Evolutionary conservation across 2,797 vertebrate species (phyloP).

Genomic region (Lutjanus campechanus): DNA sequence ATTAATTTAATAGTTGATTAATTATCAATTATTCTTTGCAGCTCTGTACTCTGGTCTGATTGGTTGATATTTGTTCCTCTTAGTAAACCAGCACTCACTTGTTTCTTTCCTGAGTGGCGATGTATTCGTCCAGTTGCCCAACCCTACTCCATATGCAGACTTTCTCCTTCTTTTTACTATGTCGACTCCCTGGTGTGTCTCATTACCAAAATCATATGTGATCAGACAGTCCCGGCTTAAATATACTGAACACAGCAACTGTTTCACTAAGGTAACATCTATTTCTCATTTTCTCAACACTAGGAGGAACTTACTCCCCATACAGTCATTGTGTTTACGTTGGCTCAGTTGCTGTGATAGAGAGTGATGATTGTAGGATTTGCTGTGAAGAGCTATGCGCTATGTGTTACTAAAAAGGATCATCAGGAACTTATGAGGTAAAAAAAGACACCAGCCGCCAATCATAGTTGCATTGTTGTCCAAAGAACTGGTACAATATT

Average conservation of each 20-base stretch:
- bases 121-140: not conserved
- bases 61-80: not conserved
- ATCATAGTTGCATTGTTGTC: not conserved
- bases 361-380: not conserved
- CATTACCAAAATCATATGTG: too few relatives aligned
- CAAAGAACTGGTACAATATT: too few relatives aligned
- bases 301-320: not conserved
- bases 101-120: not conserved
- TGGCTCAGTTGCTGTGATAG: not conserved
- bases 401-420: not conserved
- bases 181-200: too few relatives aligned
- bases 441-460: not conserved
- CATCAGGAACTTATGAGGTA: not conserved
- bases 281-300: not conserved
- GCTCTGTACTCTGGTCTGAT: too few relatives aligned
- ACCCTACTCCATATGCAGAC: too few relatives aligned
- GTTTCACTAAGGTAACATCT: not conserved
- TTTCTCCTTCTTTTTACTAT: too few relatives aligned
- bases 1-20: too few relatives aligned
- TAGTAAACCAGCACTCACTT: not conserved
- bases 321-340: not conserved
- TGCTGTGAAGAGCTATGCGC: not conserved
- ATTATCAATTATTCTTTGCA: too few relatives aligned
- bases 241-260: too few relatives aligned
- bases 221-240: too few relatives aligned